A percentile compares a stretch with the other conserved stretches of the same genome.
Conservation (phyloP, 2,113 vertebrate genomes). For the Plecotus auritus region DNA sequence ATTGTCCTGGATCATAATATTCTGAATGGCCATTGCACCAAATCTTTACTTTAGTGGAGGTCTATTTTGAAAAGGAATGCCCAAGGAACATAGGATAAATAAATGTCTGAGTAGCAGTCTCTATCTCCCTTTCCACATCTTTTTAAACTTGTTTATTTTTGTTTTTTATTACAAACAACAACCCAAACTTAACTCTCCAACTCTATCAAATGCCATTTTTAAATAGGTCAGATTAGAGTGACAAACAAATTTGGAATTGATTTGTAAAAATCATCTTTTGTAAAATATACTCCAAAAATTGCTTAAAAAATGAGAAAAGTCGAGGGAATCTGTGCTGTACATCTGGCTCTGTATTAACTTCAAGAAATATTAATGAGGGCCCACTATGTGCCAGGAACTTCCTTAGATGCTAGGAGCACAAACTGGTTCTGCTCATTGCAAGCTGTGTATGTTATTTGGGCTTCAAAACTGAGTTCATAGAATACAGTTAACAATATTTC, state of each 20-base stretch:
- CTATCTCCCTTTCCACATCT: background rate
- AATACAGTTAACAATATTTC: background rate
- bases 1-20: background rate
- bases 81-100: background rate
- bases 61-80: background rate
- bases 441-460: background rate
- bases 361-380: background rate
- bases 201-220: background rate
- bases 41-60: background rate
- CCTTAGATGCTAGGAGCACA: background rate
- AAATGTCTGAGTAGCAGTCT: background rate
- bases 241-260: constrained; percentile 27
- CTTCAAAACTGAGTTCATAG: background rate
- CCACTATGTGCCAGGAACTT: background rate
- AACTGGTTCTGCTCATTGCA: background rate
- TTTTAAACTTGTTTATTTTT: background rate
- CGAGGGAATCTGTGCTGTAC: background rate
- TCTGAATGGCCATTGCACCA: background rate
- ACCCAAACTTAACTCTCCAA: background rate
- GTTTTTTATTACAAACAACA: constrained; percentile 4
- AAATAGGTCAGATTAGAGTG: constrained; percentile 42
- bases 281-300: background rate
- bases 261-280: constrained; percentile 58
- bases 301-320: background rate
- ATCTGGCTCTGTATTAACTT: background rate